A percentile compares a stretch with the other conserved stretches of the same genome.
Conservation (phyloP, 2,113 vertebrate genomes). For the Anthoscopus minutus region DNA sequence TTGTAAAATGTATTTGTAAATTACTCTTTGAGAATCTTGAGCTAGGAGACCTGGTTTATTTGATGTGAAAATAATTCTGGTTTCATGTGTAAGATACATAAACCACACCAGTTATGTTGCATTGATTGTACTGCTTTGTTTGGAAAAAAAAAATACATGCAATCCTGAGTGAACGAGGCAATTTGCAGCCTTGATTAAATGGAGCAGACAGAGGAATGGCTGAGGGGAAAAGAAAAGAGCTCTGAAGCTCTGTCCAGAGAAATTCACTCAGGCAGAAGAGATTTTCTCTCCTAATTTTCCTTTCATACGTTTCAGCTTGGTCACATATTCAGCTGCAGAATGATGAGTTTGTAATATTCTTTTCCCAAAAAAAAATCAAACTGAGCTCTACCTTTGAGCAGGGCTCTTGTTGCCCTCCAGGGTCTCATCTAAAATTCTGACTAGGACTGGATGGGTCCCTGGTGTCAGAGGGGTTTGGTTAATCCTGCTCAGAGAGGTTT, state of each 20-base stretch:
- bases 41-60: not conserved
- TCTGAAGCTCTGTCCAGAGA: not conserved
- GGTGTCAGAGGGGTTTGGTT: not conserved
- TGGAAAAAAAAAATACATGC: not conserved
- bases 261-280: not conserved
- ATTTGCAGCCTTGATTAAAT: not conserved
- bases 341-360: fast-evolving
- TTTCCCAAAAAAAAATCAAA: not conserved
- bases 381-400: not conserved
- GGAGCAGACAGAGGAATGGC: not conserved
- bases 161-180: not conserved
- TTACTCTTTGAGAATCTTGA: not conserved
- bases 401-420: not conserved
- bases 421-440: not conserved
- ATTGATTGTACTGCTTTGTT: not conserved
- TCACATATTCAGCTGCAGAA: not conserved
- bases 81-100: not conserved
- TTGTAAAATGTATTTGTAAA: not conserved
- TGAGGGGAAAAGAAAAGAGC: not conserved
- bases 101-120: not conserved
- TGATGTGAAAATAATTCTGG: not conserved
- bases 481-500: not conserved
- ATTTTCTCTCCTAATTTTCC: not conserved
- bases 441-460: fast-evolving
- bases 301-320: not conserved